A percentile compares a stretch with the other conserved stretches of the same genome.
These are phyloP conservation scores for Catharus minimus DNA, from an alignment of 2,113 vertebrate genomes.

Conservation along the genomic window DNA sequence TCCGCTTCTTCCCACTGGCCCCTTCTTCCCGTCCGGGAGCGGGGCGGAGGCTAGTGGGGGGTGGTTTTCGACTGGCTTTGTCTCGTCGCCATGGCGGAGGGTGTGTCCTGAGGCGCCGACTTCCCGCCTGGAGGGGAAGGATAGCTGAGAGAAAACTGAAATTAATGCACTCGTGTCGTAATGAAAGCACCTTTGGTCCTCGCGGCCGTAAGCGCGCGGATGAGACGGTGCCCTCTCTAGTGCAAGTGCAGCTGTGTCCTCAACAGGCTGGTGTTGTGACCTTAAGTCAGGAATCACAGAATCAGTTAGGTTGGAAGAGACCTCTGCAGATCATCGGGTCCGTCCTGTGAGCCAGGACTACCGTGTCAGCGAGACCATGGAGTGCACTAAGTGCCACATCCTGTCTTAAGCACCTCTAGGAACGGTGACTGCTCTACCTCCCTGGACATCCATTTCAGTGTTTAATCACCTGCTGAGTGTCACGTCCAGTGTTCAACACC, in stretches of 20 bases:
- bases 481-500: fast-evolving
- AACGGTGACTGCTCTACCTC: background rate
- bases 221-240: fast-evolving
- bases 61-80: fast-evolving
- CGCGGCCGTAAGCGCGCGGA: background rate
- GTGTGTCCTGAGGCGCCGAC: fast-evolving
- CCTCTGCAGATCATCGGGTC: background rate
- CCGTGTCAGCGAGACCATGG: background rate
- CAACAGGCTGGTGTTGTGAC: background rate
- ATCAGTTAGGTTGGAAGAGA: background rate
- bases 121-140: fast-evolving
- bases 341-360: background rate
- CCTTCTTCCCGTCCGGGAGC: fast-evolving
- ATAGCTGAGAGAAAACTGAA: background rate
- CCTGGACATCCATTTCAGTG: background rate
- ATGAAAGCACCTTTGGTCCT: background rate
- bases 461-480: background rate
- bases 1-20: fast-evolving
- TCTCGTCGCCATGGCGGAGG: fast-evolving
- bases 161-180: fast-evolving
- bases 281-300: background rate
- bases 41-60: fast-evolving
- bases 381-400: too few relatives aligned
- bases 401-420: fast-evolving
- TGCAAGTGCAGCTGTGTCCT: background rate